A percentile compares a stretch with the other conserved stretches of the same genome.
phyloP scores from a whole-genome alignment of 2,888 invertebrate genomes.

The Euproctis similis region DNA sequence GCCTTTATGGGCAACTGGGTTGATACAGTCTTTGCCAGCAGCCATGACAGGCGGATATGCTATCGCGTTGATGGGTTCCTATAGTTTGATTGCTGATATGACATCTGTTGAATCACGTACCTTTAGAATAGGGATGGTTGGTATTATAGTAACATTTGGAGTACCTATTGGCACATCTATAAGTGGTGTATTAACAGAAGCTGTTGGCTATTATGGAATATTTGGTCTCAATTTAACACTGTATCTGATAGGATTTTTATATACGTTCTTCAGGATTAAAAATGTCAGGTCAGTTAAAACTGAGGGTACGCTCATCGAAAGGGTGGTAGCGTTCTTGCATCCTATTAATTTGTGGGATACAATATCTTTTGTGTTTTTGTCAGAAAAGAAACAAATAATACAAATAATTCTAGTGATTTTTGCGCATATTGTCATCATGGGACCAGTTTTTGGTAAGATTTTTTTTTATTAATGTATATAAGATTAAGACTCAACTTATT shows the following conservation, averaged over 20 bases:
- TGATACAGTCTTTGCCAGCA: constrained; percentile 72
- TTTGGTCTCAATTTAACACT: constrained; percentile 46
- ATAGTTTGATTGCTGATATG: constrained; percentile 77
- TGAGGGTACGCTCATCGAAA: constrained; percentile 37
- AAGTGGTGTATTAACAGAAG: constrained; percentile 67
- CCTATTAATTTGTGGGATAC: constrained; percentile 58
- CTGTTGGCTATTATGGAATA: constrained; percentile 61
- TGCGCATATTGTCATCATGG: constrained; percentile 58
- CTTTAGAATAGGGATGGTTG: constrained; percentile 77
- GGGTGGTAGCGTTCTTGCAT: constrained; percentile 46
- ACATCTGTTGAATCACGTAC: constrained; percentile 76
- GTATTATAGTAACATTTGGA: constrained; percentile 66
- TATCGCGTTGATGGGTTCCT: constrained; percentile 73
- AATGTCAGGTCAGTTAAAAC: constrained; percentile 41
- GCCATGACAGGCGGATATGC: constrained; percentile 76
- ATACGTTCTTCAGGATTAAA: constrained; percentile 50
- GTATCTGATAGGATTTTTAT: constrained; percentile 48
- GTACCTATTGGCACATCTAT: constrained; percentile 67
- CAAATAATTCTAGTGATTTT: constrained; percentile 52
- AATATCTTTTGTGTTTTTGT: constrained; percentile 47
- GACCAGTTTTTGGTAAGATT: constrained; percentile 60
- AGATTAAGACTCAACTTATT: not conserved
- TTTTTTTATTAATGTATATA: not conserved
- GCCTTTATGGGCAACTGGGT: constrained; percentile 70
- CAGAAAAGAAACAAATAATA: constrained; percentile 33